Conservation (phyloP, 2,888 invertebrate species). For the Epistrophella euchroma region DNA sequence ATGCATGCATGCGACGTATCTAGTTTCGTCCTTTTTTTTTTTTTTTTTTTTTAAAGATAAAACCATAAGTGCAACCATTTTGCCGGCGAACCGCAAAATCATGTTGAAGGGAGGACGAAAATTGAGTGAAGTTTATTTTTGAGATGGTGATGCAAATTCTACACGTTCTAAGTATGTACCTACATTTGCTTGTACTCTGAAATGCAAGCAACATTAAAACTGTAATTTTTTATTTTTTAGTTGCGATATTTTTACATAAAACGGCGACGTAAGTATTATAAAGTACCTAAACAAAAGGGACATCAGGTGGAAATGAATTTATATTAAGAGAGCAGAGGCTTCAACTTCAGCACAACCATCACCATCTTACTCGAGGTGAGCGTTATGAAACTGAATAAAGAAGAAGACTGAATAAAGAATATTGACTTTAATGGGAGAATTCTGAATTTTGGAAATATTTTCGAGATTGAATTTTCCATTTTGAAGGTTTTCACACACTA, state of each 20-base stretch:
- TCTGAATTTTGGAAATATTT: too few species aligned
- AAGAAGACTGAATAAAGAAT: too few species aligned
- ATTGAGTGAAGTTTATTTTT: slow-evolving; percentile 28
- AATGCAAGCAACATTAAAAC: not conserved
- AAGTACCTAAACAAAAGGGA: not conserved
- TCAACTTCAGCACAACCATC: too few species aligned
- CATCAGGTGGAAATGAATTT: slow-evolving; percentile 1
- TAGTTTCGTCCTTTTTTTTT: not conserved
- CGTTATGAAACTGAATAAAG: too few species aligned
- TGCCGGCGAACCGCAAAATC: slow-evolving; percentile 39
- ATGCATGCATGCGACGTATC: not conserved
- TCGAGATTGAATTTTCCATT: too few species aligned
- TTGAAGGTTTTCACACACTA: too few species aligned
- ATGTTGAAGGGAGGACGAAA: slow-evolving; percentile 63
- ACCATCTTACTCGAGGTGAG: too few species aligned
- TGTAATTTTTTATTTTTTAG: not conserved
- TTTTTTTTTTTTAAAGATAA: slow-evolving; percentile 1
- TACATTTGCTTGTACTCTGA: too few species aligned
- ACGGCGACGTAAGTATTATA: not conserved
- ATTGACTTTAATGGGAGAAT: too few species aligned
- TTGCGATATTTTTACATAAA: not conserved
- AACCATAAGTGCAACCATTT: slow-evolving; percentile 19
- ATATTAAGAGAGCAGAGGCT: not conserved
- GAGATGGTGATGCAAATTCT: slow-evolving; percentile 5
- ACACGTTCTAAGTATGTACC: slow-evolving; percentile 8